Base-by-base conservation (phyloP, 1,140 invertebrate species). In the Camponotus pennsylvanicus region DNA sequence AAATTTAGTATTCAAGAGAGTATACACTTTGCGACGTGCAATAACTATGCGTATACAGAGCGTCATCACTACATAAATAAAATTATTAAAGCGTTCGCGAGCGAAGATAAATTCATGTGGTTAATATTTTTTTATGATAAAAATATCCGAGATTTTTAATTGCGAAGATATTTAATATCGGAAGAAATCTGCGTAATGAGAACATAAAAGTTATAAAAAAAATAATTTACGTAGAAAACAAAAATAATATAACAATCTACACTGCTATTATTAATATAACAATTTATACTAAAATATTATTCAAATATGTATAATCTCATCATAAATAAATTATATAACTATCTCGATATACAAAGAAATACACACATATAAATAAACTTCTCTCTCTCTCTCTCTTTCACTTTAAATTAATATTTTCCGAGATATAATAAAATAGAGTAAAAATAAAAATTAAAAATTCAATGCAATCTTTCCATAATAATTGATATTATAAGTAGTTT, bases 401-500 rank as follows among this genome's bases (percentile, higher is more conserved):
- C 15, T 4, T 49, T 34, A 34, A 77, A 15, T n/a, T 64, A 34
- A 77, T 34, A n/a, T 63, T 52, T 6, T 37, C 27, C n/a, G 8
- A 37, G 7, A 52, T 67, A 18, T 13, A 34, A 52, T 18, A 37
- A 45, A 79, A 40, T 40, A 37, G 21, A 34, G 15, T 40, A 70
- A 27, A 66, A 67, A 34, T n/a, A 11, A 76, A 3, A 55, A 52
- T 78, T 27, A 45, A 49, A 13, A 55, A 67, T 52, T 52, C 4
- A 52, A 18, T 8, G 21, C 18, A 1, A 63, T 32, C 13, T 55
- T 13, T 21, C 27, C 40, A 40, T 40, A 59, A 71, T 82, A 71
- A 71, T 45, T 70, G 4, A 70, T 70, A 59, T 59, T 21, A 13
- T 27, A 59, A 67, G 69, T 32, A 69, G n/a, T 34, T 27, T 70